Percentiles rank a stretch among this genome's conserved stretches.
Evolutionary conservation across 2,113 vertebrate genomes (phyloP).

Genomic region (Notiomystis cincta): DNA sequence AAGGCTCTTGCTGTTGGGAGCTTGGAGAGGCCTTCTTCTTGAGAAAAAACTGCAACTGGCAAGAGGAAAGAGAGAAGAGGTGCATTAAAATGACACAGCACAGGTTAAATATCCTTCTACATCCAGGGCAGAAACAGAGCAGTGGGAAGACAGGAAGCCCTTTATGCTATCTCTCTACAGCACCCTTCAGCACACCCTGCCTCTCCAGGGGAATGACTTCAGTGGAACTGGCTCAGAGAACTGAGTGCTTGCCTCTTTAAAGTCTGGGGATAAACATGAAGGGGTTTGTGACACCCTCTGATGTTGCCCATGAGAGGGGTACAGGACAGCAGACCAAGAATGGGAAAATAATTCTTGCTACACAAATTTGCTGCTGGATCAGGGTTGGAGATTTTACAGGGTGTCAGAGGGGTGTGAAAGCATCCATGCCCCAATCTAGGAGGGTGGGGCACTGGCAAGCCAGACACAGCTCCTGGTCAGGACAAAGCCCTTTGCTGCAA

Average conservation of each 20-base stretch:
- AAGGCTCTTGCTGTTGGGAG: not conserved
- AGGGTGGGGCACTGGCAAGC: not conserved
- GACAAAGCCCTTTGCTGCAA: not conserved
- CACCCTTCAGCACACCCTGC: not conserved
- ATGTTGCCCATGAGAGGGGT: rapidly evolving
- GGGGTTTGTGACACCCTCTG: not conserved
- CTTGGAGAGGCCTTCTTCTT: not conserved
- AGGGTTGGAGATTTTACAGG: not conserved
- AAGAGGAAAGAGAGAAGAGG: not conserved
- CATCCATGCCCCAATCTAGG: no score
- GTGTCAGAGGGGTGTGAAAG: not conserved
- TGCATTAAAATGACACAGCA: not conserved
- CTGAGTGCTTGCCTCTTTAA: not conserved
- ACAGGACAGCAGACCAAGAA: not conserved
- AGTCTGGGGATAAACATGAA: not conserved
- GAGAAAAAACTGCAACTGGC: not conserved
- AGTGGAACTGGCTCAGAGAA: not conserved
- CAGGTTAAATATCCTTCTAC: not conserved
- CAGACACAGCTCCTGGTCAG: not conserved
- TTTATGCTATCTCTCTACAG: not conserved
- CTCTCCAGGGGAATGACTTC: not conserved
- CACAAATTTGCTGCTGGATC: not conserved
- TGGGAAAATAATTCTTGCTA: not conserved
- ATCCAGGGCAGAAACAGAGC: not conserved
- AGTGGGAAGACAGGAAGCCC: not conserved